Conservation (phyloP, 2,797 vertebrate species). For the Sebastes ruberrimus region DNA sequence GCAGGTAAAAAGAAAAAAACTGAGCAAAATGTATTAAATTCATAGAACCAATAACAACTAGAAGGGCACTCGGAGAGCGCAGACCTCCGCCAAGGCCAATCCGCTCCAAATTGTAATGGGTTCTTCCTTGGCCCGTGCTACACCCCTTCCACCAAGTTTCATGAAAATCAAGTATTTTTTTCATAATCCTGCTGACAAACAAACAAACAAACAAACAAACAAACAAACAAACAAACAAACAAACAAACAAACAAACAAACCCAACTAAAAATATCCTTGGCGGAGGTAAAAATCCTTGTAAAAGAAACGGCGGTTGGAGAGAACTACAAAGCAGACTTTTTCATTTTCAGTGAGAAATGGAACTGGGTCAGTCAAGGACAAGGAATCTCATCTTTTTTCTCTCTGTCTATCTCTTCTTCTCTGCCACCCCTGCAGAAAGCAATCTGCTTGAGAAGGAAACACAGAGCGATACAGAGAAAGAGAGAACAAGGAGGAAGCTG, state of each 20-base stretch:
- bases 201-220: background rate
- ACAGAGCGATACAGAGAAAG: conserved; percentile 10
- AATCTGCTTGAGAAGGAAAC: conserved; percentile 57
- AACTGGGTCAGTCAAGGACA: conserved; percentile 72
- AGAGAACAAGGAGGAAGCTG: conserved; percentile 23
- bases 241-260: background rate
- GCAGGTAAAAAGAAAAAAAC: background rate
- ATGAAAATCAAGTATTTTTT: background rate
- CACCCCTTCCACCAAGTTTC: background rate
- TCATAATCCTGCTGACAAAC: background rate
- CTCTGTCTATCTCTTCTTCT: conserved; percentile 38
- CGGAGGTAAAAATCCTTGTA: background rate
- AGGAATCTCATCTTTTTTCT: conserved; percentile 57
- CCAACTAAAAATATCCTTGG: background rate
- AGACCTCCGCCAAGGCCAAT: background rate
- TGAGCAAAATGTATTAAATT: conserved; percentile 28
- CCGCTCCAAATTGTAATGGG: background rate
- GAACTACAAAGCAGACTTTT: conserved; percentile 41
- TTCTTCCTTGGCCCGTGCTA: background rate
- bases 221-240: background rate
- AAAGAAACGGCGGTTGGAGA: conserved; percentile 26
- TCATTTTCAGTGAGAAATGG: conserved; percentile 51
- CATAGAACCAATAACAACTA: conserved; percentile 19
- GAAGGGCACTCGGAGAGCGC: background rate
- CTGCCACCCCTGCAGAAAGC: conserved; percentile 62